Evolutionary conservation across 2,888 invertebrate genomes (phyloP), one percentile per base, ranked within the genome.

Genomic region (Sminthurinus aureus): DNA sequence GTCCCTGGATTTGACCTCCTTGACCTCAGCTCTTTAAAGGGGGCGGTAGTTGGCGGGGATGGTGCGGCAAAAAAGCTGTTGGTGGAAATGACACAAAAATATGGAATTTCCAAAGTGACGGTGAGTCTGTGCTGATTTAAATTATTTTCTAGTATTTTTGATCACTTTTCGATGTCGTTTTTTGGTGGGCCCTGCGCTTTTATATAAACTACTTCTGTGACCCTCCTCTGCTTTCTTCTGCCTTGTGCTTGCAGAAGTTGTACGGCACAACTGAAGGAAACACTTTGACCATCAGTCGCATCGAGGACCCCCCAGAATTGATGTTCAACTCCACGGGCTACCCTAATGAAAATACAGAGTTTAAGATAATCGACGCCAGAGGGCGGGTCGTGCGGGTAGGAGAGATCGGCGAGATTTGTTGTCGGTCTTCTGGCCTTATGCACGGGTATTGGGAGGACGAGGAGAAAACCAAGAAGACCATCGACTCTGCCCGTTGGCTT

Each of bases 371-470:
- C 0, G 93, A 96, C 89, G 91, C 91, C 0, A 90, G 93, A 0
- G 94, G 93, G 0, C 89, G 91, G 0, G 90, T 93, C 2, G 95
- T 96, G 0, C 94, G 95, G 0, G 91, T 94, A 79, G 95, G 94
- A 0, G 91, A 90, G n/a, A 91, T 93, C 0, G 97, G 97, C 0
- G 96, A 97, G 90, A 91, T 96, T 75, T 93, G 93, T 89, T 91
- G 93, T 0, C 91, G 96, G 51, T 96, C 96, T 0, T 96, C 96
- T 90, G 91, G 90, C 84, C 93, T 91, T n/a, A 96, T 97, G 95
- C 91, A 94, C 76, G 92, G 93, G 50, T 98, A 98, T 90, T 97
- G 95, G 94, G 92, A 92, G 15, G 96, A 96, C 85, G 93, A 93
- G 1, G 93, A 93, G 84, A 95, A 94, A 90, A 97, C 96, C 0